Evolutionary conservation across 2,888 invertebrate genomes (phyloP).

Genomic region (Hylaea fasciaria): DNA sequence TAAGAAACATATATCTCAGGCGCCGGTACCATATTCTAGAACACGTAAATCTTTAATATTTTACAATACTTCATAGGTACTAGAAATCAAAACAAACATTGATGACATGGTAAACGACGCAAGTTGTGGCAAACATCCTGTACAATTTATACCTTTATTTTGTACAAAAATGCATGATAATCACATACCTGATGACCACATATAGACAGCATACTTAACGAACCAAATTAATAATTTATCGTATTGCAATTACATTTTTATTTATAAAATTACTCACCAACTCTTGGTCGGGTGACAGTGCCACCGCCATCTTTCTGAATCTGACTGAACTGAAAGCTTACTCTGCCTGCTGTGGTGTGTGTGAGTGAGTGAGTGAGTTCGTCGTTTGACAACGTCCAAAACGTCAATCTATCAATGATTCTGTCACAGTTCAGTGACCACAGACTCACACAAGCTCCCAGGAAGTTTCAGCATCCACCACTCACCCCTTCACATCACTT

Average conservation of each 20-base stretch:
- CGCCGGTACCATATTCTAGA: neutral
- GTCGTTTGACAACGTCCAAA: no score
- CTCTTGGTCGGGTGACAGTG: conserved; percentile 91
- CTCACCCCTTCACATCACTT: no score
- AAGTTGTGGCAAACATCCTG: conserved; percentile 45
- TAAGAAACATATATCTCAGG: no score
- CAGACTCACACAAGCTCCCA: no score
- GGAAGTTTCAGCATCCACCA: no score
- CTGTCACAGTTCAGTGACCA: no score
- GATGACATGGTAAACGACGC: conserved; percentile 78
- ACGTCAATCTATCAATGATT: no score
- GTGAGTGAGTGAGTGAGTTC: no score
- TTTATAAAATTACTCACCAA: conserved; percentile 85
- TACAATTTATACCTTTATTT: neutral
- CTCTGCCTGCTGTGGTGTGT: no score
- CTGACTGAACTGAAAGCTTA: conserved; percentile 17
- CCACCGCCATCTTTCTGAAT: conserved; percentile 86
- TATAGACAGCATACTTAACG: neutral
- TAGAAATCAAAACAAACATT: conserved; percentile 82
- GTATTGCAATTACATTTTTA: conserved; percentile 16
- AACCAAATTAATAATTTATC: neutral
- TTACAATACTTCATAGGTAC: conserved; percentile 40
- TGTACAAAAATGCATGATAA: neutral
- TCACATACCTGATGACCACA: neutral
- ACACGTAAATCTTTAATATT: conserved; percentile 29